A percentile compares a stretch with the other conserved stretches of the same genome.
Conservation (phyloP, 2,113 vertebrate species). For the Coreoperca whiteheadi region DNA sequence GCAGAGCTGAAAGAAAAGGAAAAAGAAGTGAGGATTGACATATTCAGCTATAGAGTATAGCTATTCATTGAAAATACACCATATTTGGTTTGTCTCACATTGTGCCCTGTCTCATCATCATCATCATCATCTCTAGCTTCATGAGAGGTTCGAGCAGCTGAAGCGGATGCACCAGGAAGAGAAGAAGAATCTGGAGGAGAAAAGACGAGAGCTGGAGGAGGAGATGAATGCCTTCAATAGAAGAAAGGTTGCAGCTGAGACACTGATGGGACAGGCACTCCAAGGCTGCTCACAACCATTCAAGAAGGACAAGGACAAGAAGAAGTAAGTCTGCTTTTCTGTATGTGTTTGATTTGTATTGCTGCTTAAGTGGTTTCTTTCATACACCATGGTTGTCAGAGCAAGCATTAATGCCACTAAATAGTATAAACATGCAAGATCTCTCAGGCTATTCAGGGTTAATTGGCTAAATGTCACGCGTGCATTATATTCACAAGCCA, state of each 20-base stretch:
- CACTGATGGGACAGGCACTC: conserved; percentile 91
- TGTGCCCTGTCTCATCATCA: neutral
- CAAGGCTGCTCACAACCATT: conserved; percentile 88
- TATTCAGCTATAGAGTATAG: neutral
- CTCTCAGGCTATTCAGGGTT: conserved; percentile 9
- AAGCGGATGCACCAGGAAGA: conserved; percentile 95
- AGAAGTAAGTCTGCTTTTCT: conserved; percentile 89
- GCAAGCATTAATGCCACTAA: neutral
- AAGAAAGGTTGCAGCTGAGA: conserved; percentile 91
- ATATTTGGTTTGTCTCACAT: conserved; percentile 6
- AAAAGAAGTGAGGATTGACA: conserved; percentile 85
- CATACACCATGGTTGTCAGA: neutral
- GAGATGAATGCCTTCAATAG: conserved; percentile 92
- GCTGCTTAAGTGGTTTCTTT: neutral
- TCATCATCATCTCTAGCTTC: conserved; percentile 84
- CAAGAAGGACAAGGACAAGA: conserved; percentile 96
- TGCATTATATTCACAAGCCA: conserved; percentile 17
- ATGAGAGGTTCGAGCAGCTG: conserved; percentile 94
- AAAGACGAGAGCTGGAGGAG: conserved; percentile 91
- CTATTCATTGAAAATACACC: neutral
- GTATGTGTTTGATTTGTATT: neutral
- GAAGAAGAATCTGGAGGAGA: conserved; percentile 94
- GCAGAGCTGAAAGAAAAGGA: conserved; percentile 89
- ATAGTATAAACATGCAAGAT: neutral
- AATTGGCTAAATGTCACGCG: conserved; percentile 22